Evolutionary conservation across 2,113 vertebrate genomes (phyloP).

Genomic region (Paraplagusia blochii): DNA sequence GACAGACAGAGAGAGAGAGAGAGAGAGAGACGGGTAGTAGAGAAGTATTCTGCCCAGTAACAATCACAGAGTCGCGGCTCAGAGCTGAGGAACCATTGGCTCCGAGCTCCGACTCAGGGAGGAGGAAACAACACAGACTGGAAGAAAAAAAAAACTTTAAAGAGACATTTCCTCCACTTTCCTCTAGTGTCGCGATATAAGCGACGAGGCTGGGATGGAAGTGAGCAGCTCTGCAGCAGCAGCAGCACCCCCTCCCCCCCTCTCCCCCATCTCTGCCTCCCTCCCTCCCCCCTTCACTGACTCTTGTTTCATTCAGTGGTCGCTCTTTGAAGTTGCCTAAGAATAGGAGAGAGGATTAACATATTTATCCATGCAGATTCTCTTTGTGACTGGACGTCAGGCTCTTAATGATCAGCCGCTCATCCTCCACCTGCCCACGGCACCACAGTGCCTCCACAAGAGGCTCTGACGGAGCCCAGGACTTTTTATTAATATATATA

Average conservation of each 20-base stretch:
- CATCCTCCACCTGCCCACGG: conserved; percentile 56
- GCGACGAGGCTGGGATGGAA: conserved; percentile 47
- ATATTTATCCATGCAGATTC: conserved; percentile 71
- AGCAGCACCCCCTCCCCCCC: conserved; percentile 46
- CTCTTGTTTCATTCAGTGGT: conserved; percentile 60
- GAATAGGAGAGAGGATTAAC: conserved; percentile 65
- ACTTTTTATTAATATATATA: background rate
- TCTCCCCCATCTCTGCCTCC: no score
- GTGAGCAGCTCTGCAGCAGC: conserved; percentile 52
- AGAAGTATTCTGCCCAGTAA: conserved; percentile 92
- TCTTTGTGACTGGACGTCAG: conserved; percentile 60
- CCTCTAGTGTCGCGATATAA: conserved; percentile 43
- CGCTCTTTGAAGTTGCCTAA: conserved; percentile 63
- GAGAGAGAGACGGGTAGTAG: conserved; percentile 18
- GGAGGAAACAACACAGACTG: conserved; percentile 77
- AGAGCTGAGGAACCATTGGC: conserved; percentile 88
- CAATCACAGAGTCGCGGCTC: conserved; percentile 83
- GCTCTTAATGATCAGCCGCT: conserved; percentile 58
- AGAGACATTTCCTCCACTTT: conserved; percentile 74
- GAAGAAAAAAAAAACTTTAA: conserved; percentile 70
- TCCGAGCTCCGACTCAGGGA: conserved; percentile 85
- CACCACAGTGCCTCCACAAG: conserved; percentile 1
- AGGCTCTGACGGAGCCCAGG: no score
- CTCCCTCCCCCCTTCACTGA: conserved; percentile 19
- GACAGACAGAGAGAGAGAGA: conserved; percentile 1